Evolutionary conservation across 2,888 invertebrate genomes (phyloP).

Genomic region (Acleris laterana): DNA sequence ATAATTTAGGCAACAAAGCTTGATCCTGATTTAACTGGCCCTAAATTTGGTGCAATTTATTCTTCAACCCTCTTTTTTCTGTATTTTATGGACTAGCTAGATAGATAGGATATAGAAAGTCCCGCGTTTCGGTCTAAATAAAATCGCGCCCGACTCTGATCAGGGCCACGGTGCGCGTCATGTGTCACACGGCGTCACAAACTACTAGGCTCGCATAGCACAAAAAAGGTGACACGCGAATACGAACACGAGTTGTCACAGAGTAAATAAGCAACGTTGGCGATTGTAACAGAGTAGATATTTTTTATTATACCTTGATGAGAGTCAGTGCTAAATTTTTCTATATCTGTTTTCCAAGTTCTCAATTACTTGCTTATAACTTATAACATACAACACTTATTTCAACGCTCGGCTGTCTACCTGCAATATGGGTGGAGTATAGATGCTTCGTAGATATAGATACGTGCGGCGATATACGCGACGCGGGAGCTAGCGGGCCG

Average conservation of each 20-base stretch:
- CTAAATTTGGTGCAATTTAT: no score
- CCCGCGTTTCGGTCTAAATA: no score
- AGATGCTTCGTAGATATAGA: constrained; percentile 20
- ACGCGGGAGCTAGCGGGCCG: constrained; percentile 55
- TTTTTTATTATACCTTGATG: no score
- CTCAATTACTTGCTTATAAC: neutral
- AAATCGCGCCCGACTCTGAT: no score
- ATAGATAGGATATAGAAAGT: no score
- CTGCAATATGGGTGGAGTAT: constrained; percentile 28
- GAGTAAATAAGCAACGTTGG: no score
- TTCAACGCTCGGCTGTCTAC: constrained; percentile 16
- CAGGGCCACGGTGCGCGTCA: constrained; percentile 20
- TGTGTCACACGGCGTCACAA: constrained; percentile 44
- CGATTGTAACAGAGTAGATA: no score
- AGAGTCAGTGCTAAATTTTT: no score
- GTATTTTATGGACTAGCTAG: no score
- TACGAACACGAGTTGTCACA: neutral
- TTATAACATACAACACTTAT: constrained; percentile 6
- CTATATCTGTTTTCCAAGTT: neutral
- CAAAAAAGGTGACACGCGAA: constrained; percentile 13
- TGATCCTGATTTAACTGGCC: no score
- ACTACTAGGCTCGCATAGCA: constrained; percentile 43
- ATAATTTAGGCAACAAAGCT: no score
- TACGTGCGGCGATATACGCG: constrained; percentile 53
- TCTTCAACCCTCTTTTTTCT: no score